Base-by-base conservation (phyloP, 1,140 invertebrate species). In the Philaenus spumarius region DNA sequence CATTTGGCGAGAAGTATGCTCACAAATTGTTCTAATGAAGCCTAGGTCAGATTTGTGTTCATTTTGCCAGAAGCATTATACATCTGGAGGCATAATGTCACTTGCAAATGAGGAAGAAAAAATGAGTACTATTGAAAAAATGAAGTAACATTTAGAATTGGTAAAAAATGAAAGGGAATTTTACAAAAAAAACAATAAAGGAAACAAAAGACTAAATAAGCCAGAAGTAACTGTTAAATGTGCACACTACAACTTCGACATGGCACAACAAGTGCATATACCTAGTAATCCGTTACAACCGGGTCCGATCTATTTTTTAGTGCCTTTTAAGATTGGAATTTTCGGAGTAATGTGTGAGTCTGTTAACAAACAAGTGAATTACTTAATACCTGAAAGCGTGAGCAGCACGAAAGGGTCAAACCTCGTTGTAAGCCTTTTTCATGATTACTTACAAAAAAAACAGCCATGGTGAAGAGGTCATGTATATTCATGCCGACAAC, bases 331-430 rank as follows among this genome's bases (percentile, higher is more conserved):
- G 35, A 17, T 63, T 20, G 53, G 45, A 12, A 50, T 59, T 17
- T 63, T 63, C 45, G 62, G 59, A 1, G 39, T 61, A 4, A 63
- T 63, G 62, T 51, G 50, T 39, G 59, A 63, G 1, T 52, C 62
- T 17, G 15, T 37, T 0, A 56, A 54, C 14, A 50, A 57, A 35
- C 62, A 63, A 46, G 2, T 24, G 24, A 63, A 63, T 39, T 63
- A 45, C 23, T 12, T 63, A 15, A 56, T 59, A 9, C 59, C 59
- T 4, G 59, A 63, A 52, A 52, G 45, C 45, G 53, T 39, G 1
- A 46, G 17, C 17, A 24, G 15, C 1, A 23, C 22, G 23, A 63
- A 63, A 51, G 62, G 62, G 11, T 42, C 56, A 3, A 61, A 63
- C 43, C 34, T 55, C 12, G 39, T 63, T 22, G 40, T 61, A 17